Conservation (phyloP, 2,797 vertebrate species). For the Pantherophis vulpinus region DNA sequence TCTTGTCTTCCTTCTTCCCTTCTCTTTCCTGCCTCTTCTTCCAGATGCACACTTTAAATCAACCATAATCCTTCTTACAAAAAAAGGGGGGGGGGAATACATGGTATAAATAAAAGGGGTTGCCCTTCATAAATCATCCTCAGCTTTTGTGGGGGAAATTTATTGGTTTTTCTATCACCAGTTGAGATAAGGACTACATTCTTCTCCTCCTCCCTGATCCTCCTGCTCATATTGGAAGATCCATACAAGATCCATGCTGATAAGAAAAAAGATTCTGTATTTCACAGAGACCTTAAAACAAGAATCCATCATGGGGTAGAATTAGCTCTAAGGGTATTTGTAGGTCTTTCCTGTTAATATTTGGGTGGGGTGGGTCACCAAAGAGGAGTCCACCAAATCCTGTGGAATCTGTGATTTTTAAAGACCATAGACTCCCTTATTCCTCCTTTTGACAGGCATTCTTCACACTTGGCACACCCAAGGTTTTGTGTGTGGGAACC, state of each 20-base stretch:
- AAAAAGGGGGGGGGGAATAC: slow-evolving; percentile 17
- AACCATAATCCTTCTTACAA: slow-evolving; percentile 27
- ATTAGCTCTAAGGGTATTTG: slow-evolving; percentile 4
- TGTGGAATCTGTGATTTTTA: neutral
- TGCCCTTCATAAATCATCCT: slow-evolving; percentile 38
- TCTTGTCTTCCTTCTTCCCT: neutral
- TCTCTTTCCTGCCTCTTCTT: slow-evolving; percentile 10
- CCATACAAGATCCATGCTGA: slow-evolving; percentile 22
- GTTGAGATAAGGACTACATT: slow-evolving; percentile 46
- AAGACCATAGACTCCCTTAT: slow-evolving; percentile 5
- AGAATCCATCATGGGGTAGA: neutral
- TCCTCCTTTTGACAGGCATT: slow-evolving; percentile 35
- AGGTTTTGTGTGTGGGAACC: slow-evolving; percentile 29
- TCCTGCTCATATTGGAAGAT: slow-evolving; percentile 27
- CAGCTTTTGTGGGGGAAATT: slow-evolving; percentile 41
- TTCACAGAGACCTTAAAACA: slow-evolving; percentile 16
- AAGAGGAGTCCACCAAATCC: neutral
- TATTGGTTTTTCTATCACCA: slow-evolving; percentile 41
- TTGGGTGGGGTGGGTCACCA: slow-evolving; percentile 1
- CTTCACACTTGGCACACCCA: neutral
- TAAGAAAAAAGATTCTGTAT: slow-evolving; percentile 1
- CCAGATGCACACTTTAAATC: slow-evolving; percentile 31
- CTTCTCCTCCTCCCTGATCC: neutral
- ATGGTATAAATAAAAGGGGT: slow-evolving; percentile 2
- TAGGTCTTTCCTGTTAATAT: neutral